Percentiles rank a stretch among this genome's conserved stretches.
Conservation (phyloP, 2,888 invertebrate species). For the Macroteleia sp. region DNA sequence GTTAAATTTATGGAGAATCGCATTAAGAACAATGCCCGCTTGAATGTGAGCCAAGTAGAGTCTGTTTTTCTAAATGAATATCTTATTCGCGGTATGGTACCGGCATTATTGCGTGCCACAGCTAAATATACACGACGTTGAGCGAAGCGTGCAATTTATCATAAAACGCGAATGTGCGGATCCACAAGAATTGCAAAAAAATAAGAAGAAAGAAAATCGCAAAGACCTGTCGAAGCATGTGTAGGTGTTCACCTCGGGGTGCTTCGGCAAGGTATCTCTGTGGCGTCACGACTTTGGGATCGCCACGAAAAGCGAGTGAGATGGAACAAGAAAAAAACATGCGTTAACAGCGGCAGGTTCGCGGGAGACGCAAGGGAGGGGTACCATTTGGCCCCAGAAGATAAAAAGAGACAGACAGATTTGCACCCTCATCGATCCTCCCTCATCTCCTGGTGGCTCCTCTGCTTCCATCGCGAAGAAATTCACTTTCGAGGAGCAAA, state of each 20-base stretch:
- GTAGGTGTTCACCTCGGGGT: conserved; percentile 25
- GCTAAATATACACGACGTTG: conserved; percentile 53
- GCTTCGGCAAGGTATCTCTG: conserved; percentile 12
- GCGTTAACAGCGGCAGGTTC: conserved; percentile 74
- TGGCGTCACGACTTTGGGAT: conserved; percentile 21
- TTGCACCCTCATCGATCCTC: conserved; percentile 71
- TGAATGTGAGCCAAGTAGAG: conserved; percentile 56
- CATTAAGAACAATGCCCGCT: conserved; percentile 60
- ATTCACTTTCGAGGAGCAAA: conserved; percentile 77
- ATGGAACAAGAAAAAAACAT: conserved; percentile 71
- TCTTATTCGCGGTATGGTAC: conserved; percentile 58
- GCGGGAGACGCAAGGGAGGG: conserved; percentile 19
- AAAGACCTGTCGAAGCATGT: conserved; percentile 1
- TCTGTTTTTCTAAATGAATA: conserved; percentile 58
- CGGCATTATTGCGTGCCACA: conserved; percentile 40
- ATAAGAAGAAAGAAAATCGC: not conserved
- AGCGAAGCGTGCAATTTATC: conserved; percentile 42
- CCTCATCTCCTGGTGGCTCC: conserved; percentile 41
- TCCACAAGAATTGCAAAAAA: not conserved
- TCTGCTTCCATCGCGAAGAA: conserved; percentile 72
- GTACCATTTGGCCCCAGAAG: conserved; percentile 58
- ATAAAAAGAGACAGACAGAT: conserved; percentile 54
- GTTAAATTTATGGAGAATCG: conserved; percentile 61
- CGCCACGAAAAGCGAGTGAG: conserved; percentile 25
- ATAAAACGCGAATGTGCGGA: conserved; percentile 35